Evolutionary conservation across 2,888 invertebrate genomes (phyloP).

Genomic region (Callosobruchus maculatus): DNA sequence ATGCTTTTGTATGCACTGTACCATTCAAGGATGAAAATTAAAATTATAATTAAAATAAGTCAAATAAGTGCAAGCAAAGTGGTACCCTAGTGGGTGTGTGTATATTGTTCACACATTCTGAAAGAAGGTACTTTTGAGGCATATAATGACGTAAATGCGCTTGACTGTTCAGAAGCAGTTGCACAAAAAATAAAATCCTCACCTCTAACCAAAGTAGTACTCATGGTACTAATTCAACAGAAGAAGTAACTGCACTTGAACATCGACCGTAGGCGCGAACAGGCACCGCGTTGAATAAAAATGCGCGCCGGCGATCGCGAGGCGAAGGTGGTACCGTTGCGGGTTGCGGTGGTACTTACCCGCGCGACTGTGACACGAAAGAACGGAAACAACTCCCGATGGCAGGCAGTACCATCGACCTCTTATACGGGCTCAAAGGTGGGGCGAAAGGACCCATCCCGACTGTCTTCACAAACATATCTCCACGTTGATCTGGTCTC

Average conservation of each 20-base stretch:
- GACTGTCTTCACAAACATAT: too few relatives aligned
- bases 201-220: background rate
- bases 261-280: background rate
- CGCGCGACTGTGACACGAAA: constrained; percentile 15
- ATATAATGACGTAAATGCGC: too few relatives aligned
- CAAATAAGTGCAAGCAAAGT: too few relatives aligned
- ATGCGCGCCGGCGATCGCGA: background rate
- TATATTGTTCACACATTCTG: too few relatives aligned
- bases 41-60: too few relatives aligned
- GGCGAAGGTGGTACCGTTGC: background rate
- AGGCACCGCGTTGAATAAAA: background rate
- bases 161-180: too few relatives aligned
- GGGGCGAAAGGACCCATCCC: background rate
- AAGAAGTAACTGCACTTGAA: background rate
- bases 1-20: too few relatives aligned
- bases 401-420: constrained; percentile 42
- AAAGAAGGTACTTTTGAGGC: too few relatives aligned
- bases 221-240: background rate
- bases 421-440: constrained; percentile 39
- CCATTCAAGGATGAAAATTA: too few relatives aligned
- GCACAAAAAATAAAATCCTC: background rate
- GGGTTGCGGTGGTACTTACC: background rate
- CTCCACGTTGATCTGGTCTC: too few relatives aligned
- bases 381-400: constrained; percentile 28
- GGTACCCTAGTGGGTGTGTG: too few relatives aligned